phyloP scores from a whole-genome alignment of 2,888 invertebrate species.

The Malthinus flaveolus region DNA sequence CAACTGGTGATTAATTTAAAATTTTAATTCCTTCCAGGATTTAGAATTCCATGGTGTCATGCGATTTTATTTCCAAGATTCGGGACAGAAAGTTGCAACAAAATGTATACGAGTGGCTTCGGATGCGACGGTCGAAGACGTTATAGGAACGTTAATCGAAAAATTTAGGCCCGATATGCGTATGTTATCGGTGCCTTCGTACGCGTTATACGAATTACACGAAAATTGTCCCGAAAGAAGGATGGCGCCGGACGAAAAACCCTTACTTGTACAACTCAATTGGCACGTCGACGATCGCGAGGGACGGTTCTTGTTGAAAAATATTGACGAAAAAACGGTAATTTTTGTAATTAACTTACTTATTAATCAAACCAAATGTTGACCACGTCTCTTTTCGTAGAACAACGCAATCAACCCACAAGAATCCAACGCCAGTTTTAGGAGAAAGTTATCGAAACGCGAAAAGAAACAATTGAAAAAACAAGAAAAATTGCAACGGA shows the following conservation, averaged over 20 bases:
- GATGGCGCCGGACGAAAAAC: slow-evolving; percentile 89
- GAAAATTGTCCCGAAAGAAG: slow-evolving; percentile 76
- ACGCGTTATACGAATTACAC: slow-evolving; percentile 75
- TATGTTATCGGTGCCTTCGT: slow-evolving; percentile 81
- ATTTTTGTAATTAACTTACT: slow-evolving; percentile 29
- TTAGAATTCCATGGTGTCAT: slow-evolving; percentile 99
- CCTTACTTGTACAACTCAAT: slow-evolving; percentile 94
- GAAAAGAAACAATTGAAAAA: slow-evolving; percentile 98
- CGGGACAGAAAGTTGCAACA: slow-evolving; percentile 97
- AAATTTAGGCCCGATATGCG: slow-evolving; percentile 99
- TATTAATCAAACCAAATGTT: background rate
- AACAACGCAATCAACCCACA: slow-evolving; percentile 68
- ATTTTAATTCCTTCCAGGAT: slow-evolving; percentile 66
- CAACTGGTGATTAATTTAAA: background rate
- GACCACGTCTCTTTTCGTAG: slow-evolving; percentile 48
- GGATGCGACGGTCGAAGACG: slow-evolving; percentile 93
- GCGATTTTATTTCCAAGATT: slow-evolving; percentile 99
- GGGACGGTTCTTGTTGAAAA: slow-evolving; percentile 92
- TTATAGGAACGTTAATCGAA: slow-evolving; percentile 95
- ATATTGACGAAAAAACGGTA: slow-evolving; percentile 84
- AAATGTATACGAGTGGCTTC: slow-evolving; percentile 98
- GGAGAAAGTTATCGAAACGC: slow-evolving; percentile 92
- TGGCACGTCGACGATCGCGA: slow-evolving; percentile 99
- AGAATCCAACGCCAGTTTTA: slow-evolving; percentile 82
- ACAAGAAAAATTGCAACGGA: slow-evolving; percentile 82